phyloP scores from a whole-genome alignment of 1,140 invertebrate species.

The Apis florea region DNA sequence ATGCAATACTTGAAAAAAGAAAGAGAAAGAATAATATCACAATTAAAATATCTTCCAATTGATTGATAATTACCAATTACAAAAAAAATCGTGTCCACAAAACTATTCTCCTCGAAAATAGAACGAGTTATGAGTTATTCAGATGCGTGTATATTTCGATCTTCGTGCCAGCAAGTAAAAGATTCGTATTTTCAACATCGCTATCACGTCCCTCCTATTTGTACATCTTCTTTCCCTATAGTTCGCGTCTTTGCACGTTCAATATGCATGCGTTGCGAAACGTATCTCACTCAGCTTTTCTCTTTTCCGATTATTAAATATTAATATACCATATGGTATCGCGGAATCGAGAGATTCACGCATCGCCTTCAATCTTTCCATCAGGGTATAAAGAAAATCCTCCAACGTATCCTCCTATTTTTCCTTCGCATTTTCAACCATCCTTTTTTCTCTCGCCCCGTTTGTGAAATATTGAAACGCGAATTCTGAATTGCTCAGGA shows the following conservation, averaged over 20 bases:
- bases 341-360: not conserved
- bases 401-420: not conserved
- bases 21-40: not conserved
- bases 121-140: slow-evolving; percentile 13
- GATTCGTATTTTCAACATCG: slow-evolving; percentile 29
- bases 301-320: slow-evolving; percentile 44
- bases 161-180: slow-evolving; percentile 5
- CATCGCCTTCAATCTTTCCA: not conserved
- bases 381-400: slow-evolving; percentile 8
- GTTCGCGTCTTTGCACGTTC: slow-evolving; percentile 12
- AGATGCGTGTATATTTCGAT: slow-evolving; percentile 20
- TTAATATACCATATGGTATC: slow-evolving; percentile 26
- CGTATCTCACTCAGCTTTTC: slow-evolving; percentile 18
- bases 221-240: not conserved
- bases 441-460: not conserved
- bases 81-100: no score
- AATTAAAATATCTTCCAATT: not conserved
- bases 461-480: not conserved
- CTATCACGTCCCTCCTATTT: slow-evolving; percentile 1
- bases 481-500: not conserved
- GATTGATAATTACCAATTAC: no score
- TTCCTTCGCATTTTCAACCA: not conserved
- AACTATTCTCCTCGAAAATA: slow-evolving; percentile 8
- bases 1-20: not conserved
- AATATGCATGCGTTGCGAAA: slow-evolving; percentile 22